phyloP scores from a whole-genome alignment of 2,113 vertebrate genomes.

The Actenoides hombroni region DNA sequence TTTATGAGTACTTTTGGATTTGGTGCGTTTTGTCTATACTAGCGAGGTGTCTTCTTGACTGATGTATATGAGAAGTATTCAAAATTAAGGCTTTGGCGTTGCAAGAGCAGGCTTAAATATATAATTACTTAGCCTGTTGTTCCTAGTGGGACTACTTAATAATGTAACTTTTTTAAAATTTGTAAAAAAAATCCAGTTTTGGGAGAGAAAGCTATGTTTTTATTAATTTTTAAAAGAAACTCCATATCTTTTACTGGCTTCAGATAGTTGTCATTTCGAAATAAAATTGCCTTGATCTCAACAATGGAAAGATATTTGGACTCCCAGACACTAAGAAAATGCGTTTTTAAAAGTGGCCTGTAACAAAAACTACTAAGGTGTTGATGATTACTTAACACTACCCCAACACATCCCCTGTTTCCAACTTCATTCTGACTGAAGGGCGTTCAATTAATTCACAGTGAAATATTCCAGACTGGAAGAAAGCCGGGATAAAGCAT shows the following conservation, averaged over 20 bases:
- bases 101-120: not conserved
- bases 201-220: not conserved
- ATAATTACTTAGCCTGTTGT: not conserved
- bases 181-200: not conserved
- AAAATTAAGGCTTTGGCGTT: not conserved
- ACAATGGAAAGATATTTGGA: not conserved
- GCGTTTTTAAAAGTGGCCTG: fast-evolving
- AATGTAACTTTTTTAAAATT: not conserved
- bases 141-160: not conserved
- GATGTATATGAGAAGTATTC: not conserved
- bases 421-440: not conserved
- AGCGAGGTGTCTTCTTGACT: not conserved
- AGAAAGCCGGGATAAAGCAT: not conserved
- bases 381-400: not conserved
- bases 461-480: not conserved
- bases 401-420: not conserved
- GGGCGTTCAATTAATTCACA: not conserved
- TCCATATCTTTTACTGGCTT: not conserved
- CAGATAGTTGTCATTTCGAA: not conserved
- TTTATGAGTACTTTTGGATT: not conserved
- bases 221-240: not conserved
- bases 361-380: not conserved
- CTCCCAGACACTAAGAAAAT: not conserved
- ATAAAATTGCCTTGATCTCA: not conserved
- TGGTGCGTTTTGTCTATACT: fast-evolving